Evolutionary conservation across 2,888 invertebrate genomes (phyloP), one percentile per base, ranked within the genome.

Genomic region (Phania funesta): DNA sequence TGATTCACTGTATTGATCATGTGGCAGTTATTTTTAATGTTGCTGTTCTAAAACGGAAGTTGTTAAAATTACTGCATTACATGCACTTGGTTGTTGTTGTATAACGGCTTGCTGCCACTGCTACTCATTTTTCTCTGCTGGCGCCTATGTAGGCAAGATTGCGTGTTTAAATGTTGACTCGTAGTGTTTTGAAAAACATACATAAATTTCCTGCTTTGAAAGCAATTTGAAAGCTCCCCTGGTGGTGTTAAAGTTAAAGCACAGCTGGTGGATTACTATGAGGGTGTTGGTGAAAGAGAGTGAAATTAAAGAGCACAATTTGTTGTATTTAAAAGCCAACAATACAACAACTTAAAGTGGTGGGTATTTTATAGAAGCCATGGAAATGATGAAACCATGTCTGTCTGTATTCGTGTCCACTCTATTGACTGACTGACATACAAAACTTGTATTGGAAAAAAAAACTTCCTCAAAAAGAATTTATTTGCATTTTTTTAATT

Each of bases 41-140:
- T 29, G 29, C 32, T 50, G 22, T 50, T 70, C 48, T 13, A 6
- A 32, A 73, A 67, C 78, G 82, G 82, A 82, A 75, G 75, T 82
- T 75, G 78, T 82, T 78, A 70, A 82, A 82, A 82, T 77, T 82
- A 78, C 78, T 65, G 58, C 50, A 41, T 46, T 60, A 78, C 82
- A 82, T 82, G 82, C 77, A 82, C 74, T 75, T 65, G 46, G 50
- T 18, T 48, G 48, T 18, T 48, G 48, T 67, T 56, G 26, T 56
- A 54, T 44, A 60, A 11, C 29, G n/a, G 16, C 13, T 1, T 26
- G 18, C 52, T 73, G 32, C 44, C 32, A 44, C 52, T 3, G 22
- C 22, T 52, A 18, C 52, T 68, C 22, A 32, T 26, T n/a, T 44
- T 58, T 13, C 16, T 26, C 16, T 18, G 13, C 3, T n/a, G 20